Evolutionary conservation across 1,140 invertebrate genomes (phyloP), one percentile per base, ranked within the genome.

Genomic region (Potamilus streckersoni): DNA sequence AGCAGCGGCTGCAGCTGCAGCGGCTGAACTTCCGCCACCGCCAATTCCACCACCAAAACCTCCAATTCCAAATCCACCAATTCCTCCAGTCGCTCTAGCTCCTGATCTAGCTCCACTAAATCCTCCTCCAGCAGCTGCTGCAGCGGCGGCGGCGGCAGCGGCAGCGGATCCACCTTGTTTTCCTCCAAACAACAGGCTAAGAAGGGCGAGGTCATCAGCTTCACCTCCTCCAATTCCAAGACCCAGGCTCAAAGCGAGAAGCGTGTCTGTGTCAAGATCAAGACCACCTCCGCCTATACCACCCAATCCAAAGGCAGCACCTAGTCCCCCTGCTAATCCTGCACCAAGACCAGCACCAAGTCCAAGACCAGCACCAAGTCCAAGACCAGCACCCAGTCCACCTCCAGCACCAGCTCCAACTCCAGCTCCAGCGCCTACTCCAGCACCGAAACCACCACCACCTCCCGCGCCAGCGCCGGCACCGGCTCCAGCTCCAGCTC

Each of bases 221-320:
- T 75, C 73, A 13, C 62, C 61, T 31, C 61, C 59, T 2, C 60
- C 66, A 3, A 55, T 55, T 19, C 59, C 67, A 15, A 55, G 17
- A 64, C 65, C 61, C 23, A 64, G 58, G 27, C 59, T 55, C 15
- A 17, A 59, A 27, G 57, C 55, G 0, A 68, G 69, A 27, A 56
- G 59, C 4, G 73, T 68, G n/a, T 59, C 65, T 16, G 73, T 68
- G 8, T 68, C 73, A n/a, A 66, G 70, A 17, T 62, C 69, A 20
- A 38, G 55, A 38, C 38, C 58, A 4, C 13, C 27, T 20, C 38
- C 19, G 11, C 23, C 69, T n/a, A 59, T 58, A 20, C 13, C 60
- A 16, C 59, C 60, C 20, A 59, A 59, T 15, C 14, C 68, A 13
- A 13, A 4, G 23, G 38, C 60, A n/a, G 16, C 58, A 62, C 69